Evolutionary conservation across 2,113 vertebrate species (phyloP), one percentile per base, ranked within the genome.

Genomic region (Thunnus thynnus): DNA sequence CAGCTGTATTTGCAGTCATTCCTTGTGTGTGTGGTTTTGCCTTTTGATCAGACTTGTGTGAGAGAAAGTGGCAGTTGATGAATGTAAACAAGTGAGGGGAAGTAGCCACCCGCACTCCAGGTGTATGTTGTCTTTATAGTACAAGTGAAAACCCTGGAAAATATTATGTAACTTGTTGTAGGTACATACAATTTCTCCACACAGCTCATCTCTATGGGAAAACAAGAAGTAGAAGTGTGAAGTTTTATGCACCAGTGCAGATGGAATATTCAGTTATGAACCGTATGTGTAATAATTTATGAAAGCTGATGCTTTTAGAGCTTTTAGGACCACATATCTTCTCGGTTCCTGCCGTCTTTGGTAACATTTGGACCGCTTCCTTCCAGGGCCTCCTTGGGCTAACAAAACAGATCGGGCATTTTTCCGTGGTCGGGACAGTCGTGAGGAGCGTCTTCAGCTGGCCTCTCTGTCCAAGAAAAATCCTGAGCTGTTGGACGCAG

Each of bases 351-450:
- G 36, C 20, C 17, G 50, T 25, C 30, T 32, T 4, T 0, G 0
- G 14, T 72, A 48, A 78, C 18, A 36, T 66, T 11, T 11, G 3
- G 0, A 10, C 7, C 1, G 7, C 8, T 62, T 56, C 54, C 6
- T 48, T 36, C 30, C 73, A 99, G 97, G 97, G 54, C 97, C 97
- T 0, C 80, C 78, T 1, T 99, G 97, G 96, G 85, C 86, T 3
- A 97, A 98, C 91, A 99, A 99, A 94, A 97, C 93, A 0, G 94
- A 95, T 51, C 92, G 56, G 89, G 97, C 96, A 3, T 97, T 99
- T 78, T 99, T 98, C 91, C 95, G 97, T 70, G 98, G 97, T 7
- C 91, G 97, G 84, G 97, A 99, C 87, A 99, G 97, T 87, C 93
- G 96, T 2, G 97, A 98, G 65, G 97, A 99, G 85, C 96, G 96